Evolutionary conservation across 2,113 vertebrate genomes (phyloP), one percentile per base, ranked within the genome.

Genomic region (Xyliphius kryptos): DNA sequence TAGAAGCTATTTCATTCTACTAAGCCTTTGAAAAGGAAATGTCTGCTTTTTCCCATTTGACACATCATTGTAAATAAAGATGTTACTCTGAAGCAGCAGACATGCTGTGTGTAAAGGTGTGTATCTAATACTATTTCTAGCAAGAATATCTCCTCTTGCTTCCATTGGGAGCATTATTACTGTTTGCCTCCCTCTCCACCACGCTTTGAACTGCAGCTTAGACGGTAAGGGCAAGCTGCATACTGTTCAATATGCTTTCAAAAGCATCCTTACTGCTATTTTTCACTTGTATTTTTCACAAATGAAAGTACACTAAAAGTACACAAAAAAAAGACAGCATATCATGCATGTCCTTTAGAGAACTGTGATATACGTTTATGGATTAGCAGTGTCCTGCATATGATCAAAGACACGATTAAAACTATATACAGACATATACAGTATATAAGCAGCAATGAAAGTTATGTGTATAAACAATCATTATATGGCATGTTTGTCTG

Each of bases 211-310:
- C 9, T 9, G 19, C 20, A 5, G 12, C 16, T 46, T 41, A 20
- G 19, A 60, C 53, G 13, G 20, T 51, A 43, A 61, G 66, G 56
- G 47, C 59, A 57, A 55, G 38, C 51, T 46, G 46, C 66, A 70
- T 63, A 61, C 67, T 54, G 40, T 9, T 36, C 37, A 17, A 50
- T 32, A 37, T 71, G 48, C 70, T 64, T 68, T 47, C 26, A 32
- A n/a, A n/a, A n/a, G n/a, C n/a, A n/a, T n/a, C n/a, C n/a, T n/a
- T n/a, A n/a, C n/a, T n/a, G n/a, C n/a, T n/a, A n/a, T n/a, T n/a
- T n/a, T n/a, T n/a, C n/a, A n/a, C n/a, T n/a, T n/a, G n/a, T n/a
- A n/a, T n/a, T n/a, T n/a, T n/a, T n/a, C n/a, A n/a, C n/a, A n/a
- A n/a, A n/a, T n/a, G n/a, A n/a, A n/a, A n/a, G n/a, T n/a, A n/a